Conservation (phyloP, 2,797 vertebrate species). For the Varecia variegata region DNA sequence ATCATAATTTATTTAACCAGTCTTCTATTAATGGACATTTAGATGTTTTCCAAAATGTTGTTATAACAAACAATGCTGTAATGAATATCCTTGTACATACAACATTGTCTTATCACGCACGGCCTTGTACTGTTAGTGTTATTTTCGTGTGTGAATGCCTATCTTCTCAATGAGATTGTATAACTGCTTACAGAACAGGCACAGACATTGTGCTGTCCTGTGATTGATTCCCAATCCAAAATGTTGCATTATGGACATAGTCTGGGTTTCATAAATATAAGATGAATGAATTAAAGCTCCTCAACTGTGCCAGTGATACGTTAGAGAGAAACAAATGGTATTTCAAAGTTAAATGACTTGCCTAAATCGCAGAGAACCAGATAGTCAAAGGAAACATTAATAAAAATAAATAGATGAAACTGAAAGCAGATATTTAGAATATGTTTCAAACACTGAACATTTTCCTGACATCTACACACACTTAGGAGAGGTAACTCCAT, state of each 20-base stretch:
- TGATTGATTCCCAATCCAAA: background rate
- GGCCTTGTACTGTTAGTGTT: background rate
- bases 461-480: background rate
- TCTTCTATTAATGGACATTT: background rate
- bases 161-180: background rate
- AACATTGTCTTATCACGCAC: background rate
- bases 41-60: background rate
- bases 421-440: conserved; percentile 7
- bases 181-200: background rate
- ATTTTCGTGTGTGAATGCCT: background rate
- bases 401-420: background rate
- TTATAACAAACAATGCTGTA: background rate
- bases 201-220: background rate
- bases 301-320: background rate
- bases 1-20: background rate
- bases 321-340: background rate
- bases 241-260: background rate
- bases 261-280: background rate
- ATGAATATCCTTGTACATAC: background rate
- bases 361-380: conserved; percentile 1
- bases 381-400: background rate
- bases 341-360: background rate
- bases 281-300: background rate
- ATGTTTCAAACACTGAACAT: background rate
- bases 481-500: background rate